Conservation (phyloP, 2,797 vertebrate species). For the Delichon dasypus region DNA sequence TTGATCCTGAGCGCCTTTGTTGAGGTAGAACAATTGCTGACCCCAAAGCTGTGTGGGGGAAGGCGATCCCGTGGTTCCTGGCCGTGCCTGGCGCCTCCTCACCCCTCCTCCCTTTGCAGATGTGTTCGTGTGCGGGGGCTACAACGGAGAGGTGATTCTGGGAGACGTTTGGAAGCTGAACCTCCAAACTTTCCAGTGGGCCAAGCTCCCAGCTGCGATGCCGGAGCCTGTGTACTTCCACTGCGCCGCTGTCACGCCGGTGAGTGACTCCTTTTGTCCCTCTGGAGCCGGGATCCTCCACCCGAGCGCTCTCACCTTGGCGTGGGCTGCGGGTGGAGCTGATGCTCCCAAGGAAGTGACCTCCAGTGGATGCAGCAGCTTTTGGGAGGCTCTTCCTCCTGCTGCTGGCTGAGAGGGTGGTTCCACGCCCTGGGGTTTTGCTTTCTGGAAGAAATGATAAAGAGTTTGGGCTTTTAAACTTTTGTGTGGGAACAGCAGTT, state of each 20-base stretch:
- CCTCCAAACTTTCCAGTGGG: constrained; percentile 94
- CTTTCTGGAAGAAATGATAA: fast-evolving
- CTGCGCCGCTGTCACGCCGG: constrained; percentile 96
- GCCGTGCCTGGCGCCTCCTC: neutral
- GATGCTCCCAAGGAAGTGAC: neutral
- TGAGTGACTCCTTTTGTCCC: constrained; percentile 69
- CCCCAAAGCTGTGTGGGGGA: neutral
- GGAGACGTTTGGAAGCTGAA: constrained; percentile 96
- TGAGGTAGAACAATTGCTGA: fast-evolving
- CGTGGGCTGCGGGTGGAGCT: neutral
- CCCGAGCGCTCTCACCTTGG: fast-evolving
- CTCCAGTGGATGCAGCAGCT: neutral
- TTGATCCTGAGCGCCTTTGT: neutral
- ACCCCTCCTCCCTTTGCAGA: constrained; percentile 73
- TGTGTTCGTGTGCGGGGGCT: constrained; percentile 95
- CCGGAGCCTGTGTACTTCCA: constrained; percentile 98
- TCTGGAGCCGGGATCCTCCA: fast-evolving
- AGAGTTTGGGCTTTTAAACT: neutral
- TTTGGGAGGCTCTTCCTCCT: neutral
- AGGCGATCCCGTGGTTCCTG: neutral
- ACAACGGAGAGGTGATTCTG: constrained; percentile 93
- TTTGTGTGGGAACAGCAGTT: fast-evolving
- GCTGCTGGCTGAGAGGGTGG: neutral
- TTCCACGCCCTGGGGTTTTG: fast-evolving
- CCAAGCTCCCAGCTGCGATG: constrained; percentile 91